A percentile compares a stretch with the other conserved stretches of the same genome.
phyloP scores from a whole-genome alignment of 2,113 vertebrate species.

The Chaetura pelagica region DNA sequence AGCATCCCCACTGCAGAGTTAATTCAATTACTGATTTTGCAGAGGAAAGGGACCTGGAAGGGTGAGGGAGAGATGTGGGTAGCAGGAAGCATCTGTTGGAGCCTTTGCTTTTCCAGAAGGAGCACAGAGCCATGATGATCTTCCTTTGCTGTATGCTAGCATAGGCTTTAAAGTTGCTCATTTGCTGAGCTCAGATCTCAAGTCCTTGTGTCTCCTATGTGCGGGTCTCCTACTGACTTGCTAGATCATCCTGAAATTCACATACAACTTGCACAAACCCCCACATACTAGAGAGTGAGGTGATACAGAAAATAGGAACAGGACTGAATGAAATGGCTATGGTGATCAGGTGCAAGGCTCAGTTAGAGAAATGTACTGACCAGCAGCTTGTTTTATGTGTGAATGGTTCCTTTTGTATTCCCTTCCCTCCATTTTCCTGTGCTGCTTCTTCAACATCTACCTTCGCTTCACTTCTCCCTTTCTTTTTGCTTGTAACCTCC shows the following conservation, averaged over 20 bases:
- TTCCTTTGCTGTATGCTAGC: not conserved
- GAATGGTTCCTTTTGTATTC: not conserved
- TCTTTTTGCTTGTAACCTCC: not conserved
- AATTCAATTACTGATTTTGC: not conserved
- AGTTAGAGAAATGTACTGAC: not conserved
- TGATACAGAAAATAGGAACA: not conserved
- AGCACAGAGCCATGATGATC: not conserved
- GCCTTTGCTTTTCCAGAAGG: not conserved
- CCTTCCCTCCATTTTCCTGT: not conserved
- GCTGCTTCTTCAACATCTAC: not conserved
- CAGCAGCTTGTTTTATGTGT: not conserved
- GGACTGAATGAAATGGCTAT: not conserved
- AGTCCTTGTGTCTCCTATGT: no score
- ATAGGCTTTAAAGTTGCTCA: not conserved
- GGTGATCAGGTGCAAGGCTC: not conserved
- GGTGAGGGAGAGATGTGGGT: fast-evolving
- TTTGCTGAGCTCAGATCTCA: not conserved
- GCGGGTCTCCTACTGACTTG: not conserved
- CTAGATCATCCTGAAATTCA: not conserved
- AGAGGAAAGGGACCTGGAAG: not conserved
- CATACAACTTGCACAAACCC: fast-evolving
- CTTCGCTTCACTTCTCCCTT: not conserved
- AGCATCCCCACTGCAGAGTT: fast-evolving
- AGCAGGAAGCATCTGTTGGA: not conserved
- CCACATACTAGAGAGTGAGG: fast-evolving